Evolutionary conservation across 2,797 vertebrate species (phyloP).

Genomic region (Myotis pilosus): DNA sequence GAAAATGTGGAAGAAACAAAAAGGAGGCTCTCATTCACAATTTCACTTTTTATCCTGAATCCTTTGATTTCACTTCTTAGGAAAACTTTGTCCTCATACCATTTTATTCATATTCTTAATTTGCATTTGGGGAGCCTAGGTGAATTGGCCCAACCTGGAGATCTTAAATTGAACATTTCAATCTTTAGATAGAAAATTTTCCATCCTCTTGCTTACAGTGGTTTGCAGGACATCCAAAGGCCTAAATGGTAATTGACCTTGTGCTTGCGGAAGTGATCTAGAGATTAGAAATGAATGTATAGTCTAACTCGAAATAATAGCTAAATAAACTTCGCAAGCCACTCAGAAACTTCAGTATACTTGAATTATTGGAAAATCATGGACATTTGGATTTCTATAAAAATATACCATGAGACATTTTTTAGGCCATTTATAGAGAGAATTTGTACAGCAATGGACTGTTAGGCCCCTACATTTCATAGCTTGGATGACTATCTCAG

Average conservation of each 20-base stretch:
- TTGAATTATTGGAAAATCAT: background rate
- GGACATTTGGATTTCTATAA: background rate
- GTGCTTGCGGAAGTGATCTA: background rate
- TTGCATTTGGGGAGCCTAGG: background rate
- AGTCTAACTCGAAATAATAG: conserved; percentile 13
- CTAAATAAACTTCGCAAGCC: background rate
- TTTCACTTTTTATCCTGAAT: conserved; percentile 1
- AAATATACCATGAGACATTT: background rate
- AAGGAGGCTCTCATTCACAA: background rate
- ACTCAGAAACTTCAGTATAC: background rate
- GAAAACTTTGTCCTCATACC: background rate
- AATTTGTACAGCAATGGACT: background rate
- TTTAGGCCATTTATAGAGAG: background rate
- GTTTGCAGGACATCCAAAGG: background rate
- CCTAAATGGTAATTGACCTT: background rate
- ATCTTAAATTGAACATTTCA: background rate
- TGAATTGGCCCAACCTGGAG: background rate
- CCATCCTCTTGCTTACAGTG: background rate
- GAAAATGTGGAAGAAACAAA: background rate
- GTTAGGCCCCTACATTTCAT: background rate
- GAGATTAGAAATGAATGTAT: background rate
- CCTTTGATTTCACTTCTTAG: background rate
- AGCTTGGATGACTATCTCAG: background rate
- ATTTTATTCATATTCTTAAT: background rate
- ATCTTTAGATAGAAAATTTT: background rate